Evolutionary conservation across 2,888 invertebrate genomes (phyloP), one percentile per base, ranked within the genome.

Genomic region (Acronicta psi): DNA sequence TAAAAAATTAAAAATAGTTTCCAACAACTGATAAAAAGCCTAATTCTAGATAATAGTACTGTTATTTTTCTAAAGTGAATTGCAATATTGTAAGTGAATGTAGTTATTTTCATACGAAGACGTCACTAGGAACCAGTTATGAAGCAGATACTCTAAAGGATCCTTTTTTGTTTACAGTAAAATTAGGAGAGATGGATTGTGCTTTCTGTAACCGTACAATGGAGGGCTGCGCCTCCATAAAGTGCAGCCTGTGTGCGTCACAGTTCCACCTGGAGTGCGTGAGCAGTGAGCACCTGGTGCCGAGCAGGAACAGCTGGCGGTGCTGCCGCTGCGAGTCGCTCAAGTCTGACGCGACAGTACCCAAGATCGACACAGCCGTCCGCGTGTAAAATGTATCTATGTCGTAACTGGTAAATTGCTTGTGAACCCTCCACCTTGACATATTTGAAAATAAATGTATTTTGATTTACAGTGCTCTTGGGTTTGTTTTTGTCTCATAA

Each of bases 241-340:
- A 89, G 59, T 92, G 92, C 80, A 91, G 91, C 72, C 64, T 75
- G 42, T 92, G 92, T 70, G 77, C 84, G 17, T 88, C 89, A 0
- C 89, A 90, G 46, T 92, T 81, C 78, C 92, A 92, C 81, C 77
- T 91, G 76, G 91, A 88, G 75, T 92, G 91, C 65, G 82, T 89
- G 63, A 85, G 82, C 73, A 84, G 83, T 59, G 87, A 87, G 53
- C 82, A 86, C 42, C 77, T 84, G 55, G 73, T 84, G 9, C 86
- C 90, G 5, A 84, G 73, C 75, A 85, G 78, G 14, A 91, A 91
- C 77, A 83, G 69, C 73, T 91, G 91, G 91, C 73, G 84, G 20
- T 91, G 91, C 80, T 84, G 85, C 75, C 84, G 85, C 36, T 92
- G 91, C 70, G 81, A 82, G 59, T 64, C 72, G 3, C 61, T 75